phyloP scores from a whole-genome alignment of 2,113 vertebrate genomes.

The Cathartes aura region DNA sequence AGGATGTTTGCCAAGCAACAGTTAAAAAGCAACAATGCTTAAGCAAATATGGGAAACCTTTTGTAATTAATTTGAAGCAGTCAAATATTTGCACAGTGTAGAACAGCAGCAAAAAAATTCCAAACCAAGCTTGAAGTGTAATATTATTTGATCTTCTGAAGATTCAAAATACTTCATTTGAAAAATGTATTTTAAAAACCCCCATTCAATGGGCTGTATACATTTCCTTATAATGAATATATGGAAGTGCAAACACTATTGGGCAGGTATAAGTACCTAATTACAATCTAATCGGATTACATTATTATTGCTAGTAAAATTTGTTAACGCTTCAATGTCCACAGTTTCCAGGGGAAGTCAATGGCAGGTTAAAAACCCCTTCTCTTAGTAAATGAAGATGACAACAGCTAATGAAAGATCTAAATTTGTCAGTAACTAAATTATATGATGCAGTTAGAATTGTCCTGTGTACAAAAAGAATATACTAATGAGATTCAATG shows the following conservation, averaged over 20 bases:
- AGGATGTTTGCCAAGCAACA: neutral
- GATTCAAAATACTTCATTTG: neutral
- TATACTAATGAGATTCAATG: neutral
- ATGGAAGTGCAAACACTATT: neutral
- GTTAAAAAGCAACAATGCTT: constrained; percentile 8
- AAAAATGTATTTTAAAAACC: neutral
- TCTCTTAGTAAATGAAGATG: neutral
- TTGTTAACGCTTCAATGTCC: neutral
- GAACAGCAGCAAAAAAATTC: neutral
- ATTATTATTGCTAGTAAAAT: neutral
- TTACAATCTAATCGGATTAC: neutral
- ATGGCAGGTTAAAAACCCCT: neutral
- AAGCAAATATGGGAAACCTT: neutral
- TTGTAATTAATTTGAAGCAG: neutral
- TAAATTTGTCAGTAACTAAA: neutral
- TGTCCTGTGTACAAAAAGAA: neutral
- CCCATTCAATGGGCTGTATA: neutral
- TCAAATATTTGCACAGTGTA: neutral
- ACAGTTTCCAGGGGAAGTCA: neutral
- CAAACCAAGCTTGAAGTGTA: neutral
- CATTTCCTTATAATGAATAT: neutral
- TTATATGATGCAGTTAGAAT: neutral
- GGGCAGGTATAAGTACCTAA: neutral
- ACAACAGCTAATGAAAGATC: neutral
- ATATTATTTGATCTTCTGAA: neutral